Percentiles rank a stretch among this genome's conserved stretches.
phyloP scores from a whole-genome alignment of 2,113 vertebrate genomes.

The Oreochromis tanganicae region DNA sequence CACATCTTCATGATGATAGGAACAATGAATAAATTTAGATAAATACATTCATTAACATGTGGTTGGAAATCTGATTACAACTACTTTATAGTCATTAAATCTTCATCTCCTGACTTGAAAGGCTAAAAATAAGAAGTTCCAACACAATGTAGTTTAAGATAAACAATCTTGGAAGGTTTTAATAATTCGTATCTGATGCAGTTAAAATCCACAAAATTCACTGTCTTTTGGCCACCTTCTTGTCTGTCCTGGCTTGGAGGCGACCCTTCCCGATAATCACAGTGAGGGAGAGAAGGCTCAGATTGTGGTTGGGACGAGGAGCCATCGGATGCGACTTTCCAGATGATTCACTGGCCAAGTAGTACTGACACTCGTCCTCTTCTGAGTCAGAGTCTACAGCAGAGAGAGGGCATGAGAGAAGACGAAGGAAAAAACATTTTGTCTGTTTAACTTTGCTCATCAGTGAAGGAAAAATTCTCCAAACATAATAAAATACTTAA shows the following conservation, averaged over 20 bases:
- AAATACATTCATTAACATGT: neutral
- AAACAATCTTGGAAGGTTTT: neutral
- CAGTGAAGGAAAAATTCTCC: neutral
- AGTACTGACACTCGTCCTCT: constrained; percentile 81
- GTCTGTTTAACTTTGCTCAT: neutral
- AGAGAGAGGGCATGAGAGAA: neutral
- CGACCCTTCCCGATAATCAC: constrained; percentile 81
- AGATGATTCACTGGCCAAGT: constrained; percentile 63
- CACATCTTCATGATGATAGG: fast-evolving
- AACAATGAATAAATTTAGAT: neutral
- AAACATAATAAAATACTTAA: neutral
- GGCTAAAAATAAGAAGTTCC: neutral
- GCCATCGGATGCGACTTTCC: constrained; percentile 37
- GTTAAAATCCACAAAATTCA: neutral
- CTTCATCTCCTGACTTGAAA: neutral
- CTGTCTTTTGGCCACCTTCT: constrained; percentile 69
- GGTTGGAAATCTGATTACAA: neutral
- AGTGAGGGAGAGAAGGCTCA: constrained; percentile 79
- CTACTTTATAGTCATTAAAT: neutral
- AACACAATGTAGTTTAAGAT: neutral
- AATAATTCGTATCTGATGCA: neutral
- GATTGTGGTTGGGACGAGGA: constrained; percentile 54
- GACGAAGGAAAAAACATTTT: neutral
- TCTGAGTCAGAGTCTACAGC: constrained; percentile 83
- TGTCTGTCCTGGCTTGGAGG: constrained; percentile 79